A percentile compares a stretch with the other conserved stretches of the same genome.
These are phyloP conservation scores for Synanthedon tipuliformis DNA, from an alignment of 2,888 invertebrate genomes.

Conservation along the genomic window DNA sequence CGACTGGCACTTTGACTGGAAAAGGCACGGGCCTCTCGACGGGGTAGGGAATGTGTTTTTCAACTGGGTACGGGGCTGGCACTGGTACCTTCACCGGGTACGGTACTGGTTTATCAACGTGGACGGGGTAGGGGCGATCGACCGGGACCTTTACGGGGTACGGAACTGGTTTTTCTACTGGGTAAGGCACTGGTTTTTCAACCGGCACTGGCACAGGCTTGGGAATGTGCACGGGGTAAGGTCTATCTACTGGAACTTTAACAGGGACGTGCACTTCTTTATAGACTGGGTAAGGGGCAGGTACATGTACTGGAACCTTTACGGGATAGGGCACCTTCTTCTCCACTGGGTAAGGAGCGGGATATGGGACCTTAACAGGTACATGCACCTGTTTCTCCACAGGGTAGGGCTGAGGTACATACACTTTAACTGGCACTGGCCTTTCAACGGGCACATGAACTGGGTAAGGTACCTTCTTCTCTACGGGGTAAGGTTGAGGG, in stretches of 20 bases:
- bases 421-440: slow-evolving; percentile 63
- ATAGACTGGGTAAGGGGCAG: slow-evolving; percentile 69
- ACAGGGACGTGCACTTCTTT: slow-evolving; percentile 72
- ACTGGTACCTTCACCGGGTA: slow-evolving; percentile 76
- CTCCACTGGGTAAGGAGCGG: slow-evolving; percentile 77
- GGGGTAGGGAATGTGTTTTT: slow-evolving; percentile 73
- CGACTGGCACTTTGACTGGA: slow-evolving; percentile 74
- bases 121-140: slow-evolving; percentile 67
- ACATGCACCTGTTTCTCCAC: slow-evolving; percentile 74
- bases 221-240: slow-evolving; percentile 73
- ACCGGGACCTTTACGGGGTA: slow-evolving; percentile 73
- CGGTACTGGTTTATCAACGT: slow-evolving; percentile 53
- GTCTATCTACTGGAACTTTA: slow-evolving; percentile 74
- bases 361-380: slow-evolving; percentile 76
- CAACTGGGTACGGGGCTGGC: slow-evolving; percentile 74
- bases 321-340: slow-evolving; percentile 76
- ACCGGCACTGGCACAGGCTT: slow-evolving; percentile 73
- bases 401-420: slow-evolving; percentile 70
- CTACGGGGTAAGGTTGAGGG: slow-evolving; percentile 79
- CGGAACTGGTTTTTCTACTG: slow-evolving; percentile 70
- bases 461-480: slow-evolving; percentile 69
- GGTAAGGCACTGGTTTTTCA: slow-evolving; percentile 70
- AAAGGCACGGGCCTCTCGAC: slow-evolving; percentile 75
- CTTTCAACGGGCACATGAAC: slow-evolving; percentile 66
- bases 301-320: slow-evolving; percentile 71